Evolutionary conservation across 2,113 vertebrate species (phyloP).

Genomic region (Poeciliopsis prolifica): DNA sequence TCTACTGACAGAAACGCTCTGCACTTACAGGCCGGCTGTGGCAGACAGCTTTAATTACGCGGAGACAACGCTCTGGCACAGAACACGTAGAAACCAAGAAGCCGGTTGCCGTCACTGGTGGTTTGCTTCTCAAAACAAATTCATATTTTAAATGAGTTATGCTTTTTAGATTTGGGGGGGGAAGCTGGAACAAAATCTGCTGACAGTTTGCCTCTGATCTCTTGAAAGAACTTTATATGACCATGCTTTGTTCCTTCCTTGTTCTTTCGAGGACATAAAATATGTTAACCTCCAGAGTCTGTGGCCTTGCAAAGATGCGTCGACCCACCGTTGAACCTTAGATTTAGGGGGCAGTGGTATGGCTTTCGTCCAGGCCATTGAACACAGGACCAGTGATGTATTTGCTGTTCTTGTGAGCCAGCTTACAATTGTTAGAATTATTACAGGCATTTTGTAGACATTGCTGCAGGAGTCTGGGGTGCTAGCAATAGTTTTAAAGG

Average conservation of each 20-base stretch:
- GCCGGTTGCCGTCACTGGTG: constrained; percentile 6
- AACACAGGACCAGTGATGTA: too few relatives aligned
- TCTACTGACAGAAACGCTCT: background rate
- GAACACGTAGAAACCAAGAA: background rate
- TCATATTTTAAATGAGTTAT: constrained; percentile 10
- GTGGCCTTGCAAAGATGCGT: too few relatives aligned
- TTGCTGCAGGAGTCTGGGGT: too few relatives aligned
- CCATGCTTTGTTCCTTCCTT: background rate
- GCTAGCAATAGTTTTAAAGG: too few relatives aligned
- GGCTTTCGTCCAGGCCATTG: too few relatives aligned
- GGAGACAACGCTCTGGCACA: constrained; percentile 33
- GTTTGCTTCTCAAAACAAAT: constrained; percentile 18
- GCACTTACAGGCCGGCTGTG: constrained; percentile 16
- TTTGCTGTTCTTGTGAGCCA: too few relatives aligned
- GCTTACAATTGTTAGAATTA: too few relatives aligned
- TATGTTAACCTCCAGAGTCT: background rate
- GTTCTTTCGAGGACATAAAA: background rate
- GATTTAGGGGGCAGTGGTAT: too few relatives aligned
- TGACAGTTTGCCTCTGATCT: background rate
- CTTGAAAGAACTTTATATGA: background rate
- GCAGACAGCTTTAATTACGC: constrained; percentile 44
- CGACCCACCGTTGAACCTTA: too few relatives aligned
- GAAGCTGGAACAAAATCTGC: constrained; percentile 20
- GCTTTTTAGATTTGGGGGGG: constrained; percentile 8
- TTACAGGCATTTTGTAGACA: too few relatives aligned